These are phyloP conservation scores for Acanthurus leucopareius DNA, from an alignment of 2,797 vertebrate genomes.

Conservation along the genomic window DNA sequence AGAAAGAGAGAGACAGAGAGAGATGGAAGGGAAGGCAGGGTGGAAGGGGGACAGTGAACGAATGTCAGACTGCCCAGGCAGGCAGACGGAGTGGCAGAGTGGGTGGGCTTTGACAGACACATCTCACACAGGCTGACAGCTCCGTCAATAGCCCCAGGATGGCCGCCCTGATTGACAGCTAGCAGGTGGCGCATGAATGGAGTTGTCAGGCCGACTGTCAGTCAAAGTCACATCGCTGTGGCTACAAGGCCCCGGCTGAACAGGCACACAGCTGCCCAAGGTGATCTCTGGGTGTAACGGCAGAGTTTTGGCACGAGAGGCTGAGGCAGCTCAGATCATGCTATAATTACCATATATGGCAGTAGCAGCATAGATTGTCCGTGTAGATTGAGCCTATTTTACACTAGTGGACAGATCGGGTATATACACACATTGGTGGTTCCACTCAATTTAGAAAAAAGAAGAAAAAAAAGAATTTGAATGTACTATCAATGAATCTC, in stretches of 20 bases:
- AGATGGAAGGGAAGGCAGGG: slow-evolving; percentile 56
- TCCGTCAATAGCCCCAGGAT: slow-evolving; percentile 89
- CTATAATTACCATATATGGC: slow-evolving; percentile 64
- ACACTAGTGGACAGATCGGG: slow-evolving; percentile 60
- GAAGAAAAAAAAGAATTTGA: slow-evolving; percentile 47
- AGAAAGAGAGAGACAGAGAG: slow-evolving; percentile 57
- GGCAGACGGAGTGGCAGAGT: slow-evolving; percentile 78
- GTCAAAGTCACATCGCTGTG: slow-evolving; percentile 83
- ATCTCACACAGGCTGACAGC: slow-evolving; percentile 88
- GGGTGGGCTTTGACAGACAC: slow-evolving; percentile 88
- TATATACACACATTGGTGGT: slow-evolving; percentile 56
- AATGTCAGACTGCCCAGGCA: slow-evolving; percentile 75
- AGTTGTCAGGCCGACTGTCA: slow-evolving; percentile 89
- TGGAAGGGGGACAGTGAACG: slow-evolving; percentile 74
- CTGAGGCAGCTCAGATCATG: slow-evolving; percentile 56
- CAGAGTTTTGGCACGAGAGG: slow-evolving; percentile 68
- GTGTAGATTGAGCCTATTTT: slow-evolving; percentile 56
- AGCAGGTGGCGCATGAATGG: slow-evolving; percentile 91
- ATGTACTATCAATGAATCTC: slow-evolving; percentile 78
- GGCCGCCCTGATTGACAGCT: slow-evolving; percentile 88
- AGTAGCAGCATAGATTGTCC: slow-evolving; percentile 37
- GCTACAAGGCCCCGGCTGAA: slow-evolving; percentile 83
- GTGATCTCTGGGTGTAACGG: slow-evolving; percentile 86
- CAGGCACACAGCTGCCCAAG: slow-evolving; percentile 86
- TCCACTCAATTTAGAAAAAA: slow-evolving; percentile 56